Conservation (phyloP, 2,888 invertebrate species). For the Calliscelio sp. region DNA sequence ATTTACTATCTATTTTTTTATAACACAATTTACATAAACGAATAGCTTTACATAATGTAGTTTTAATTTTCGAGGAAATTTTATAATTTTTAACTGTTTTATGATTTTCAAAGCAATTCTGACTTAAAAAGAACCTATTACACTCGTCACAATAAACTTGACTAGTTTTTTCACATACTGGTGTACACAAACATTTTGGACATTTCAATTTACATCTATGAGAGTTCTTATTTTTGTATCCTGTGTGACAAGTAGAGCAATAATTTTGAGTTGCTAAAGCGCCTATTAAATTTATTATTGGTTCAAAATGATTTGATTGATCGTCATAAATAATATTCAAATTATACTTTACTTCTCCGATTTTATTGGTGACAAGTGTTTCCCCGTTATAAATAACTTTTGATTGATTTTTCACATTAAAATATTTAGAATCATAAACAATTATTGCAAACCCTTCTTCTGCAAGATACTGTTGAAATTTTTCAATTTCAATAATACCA, state of each 20-base stretch:
- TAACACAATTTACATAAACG: too few relatives aligned
- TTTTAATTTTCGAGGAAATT: too few relatives aligned
- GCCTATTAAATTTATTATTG: conserved; percentile 29
- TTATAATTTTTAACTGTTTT: not conserved
- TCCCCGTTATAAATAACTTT: conserved; percentile 33
- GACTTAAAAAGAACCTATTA: conserved; percentile 3
- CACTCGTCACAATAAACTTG: not conserved
- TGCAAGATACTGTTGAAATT: conserved; percentile 32
- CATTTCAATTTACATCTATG: conserved; percentile 23
- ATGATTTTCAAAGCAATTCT: conserved; percentile 2
- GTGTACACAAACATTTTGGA: conserved; percentile 5
- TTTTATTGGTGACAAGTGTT: not conserved
- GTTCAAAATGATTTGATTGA: conserved; percentile 18
- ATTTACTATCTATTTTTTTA: not conserved
- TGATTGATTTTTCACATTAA: not conserved
- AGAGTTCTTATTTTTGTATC: not conserved
- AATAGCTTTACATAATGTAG: too few relatives aligned
- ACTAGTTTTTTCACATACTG: not conserved
- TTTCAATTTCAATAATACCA: conserved; percentile 28
- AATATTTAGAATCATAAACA: not conserved
- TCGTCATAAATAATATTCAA: conserved; percentile 48
- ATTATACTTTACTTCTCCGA: not conserved
- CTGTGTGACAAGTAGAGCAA: conserved; percentile 24
- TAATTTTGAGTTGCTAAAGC: conserved; percentile 9
- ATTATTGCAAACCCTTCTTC: not conserved